Evolutionary conservation across 2,888 invertebrate species (phyloP), one percentile per base, ranked within the genome.

Genomic region (Sarcophaga caerulescens): DNA sequence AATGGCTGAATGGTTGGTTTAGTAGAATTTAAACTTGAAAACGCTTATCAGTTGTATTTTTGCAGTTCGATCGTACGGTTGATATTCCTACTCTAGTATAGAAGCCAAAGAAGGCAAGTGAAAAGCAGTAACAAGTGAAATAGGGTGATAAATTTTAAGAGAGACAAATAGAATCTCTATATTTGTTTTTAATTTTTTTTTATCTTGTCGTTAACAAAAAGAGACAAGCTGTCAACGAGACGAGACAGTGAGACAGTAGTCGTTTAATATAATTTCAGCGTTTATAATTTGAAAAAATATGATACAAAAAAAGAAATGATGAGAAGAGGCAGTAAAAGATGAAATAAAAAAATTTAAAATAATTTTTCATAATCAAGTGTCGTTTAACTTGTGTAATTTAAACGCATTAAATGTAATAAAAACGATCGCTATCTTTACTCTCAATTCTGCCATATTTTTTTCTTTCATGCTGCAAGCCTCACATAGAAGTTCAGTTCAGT

Each of bases 1-100:
- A 45, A 66, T 66, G 45, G 19, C 19, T 66, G 19, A 19, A 45
- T 68, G 23, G 52, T 63, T 62, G 80, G 70, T 66, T 80, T 65
- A 71, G 74, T 78, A 47, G 52, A 78, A 57, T 21, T 81, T 47
- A 62, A 81, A 71, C 75, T 81, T 66, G 14, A 57, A 66, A 81
- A 65, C 25, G 57, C 85, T 88, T 88, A 88, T 89, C 89, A 89
- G 89, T 89, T 86, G 84, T 82, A 87, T 87, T 87, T 89, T 85
- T 68, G 87, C 78, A 87, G 80, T 87, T 75, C 84, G 85, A 80
- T 88, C 87, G 88, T 87, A 80, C 87, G 88, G 89, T 87, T 84
- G 81, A 76, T 81, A 82, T 73, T 75, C 21, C 71, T 82, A 21
- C 78, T 70, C 81, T 57, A 57, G 78, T n/a, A 65, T 5, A 45